Conservation (phyloP, 2,888 invertebrate genomes). For the Baccha elongata region DNA sequence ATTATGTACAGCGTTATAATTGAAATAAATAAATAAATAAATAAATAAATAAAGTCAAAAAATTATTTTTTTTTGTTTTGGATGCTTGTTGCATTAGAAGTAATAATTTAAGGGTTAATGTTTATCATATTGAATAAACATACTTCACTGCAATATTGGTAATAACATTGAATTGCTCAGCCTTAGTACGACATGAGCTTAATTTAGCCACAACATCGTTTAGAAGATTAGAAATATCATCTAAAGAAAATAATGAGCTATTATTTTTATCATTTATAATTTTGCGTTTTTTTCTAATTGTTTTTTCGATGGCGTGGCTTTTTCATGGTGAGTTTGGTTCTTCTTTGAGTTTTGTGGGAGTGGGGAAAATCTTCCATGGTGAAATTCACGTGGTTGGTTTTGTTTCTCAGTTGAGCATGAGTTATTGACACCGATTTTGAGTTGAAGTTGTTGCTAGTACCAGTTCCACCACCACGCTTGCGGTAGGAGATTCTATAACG, state of each 20-base stretch:
- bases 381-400: neutral
- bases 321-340: neutral
- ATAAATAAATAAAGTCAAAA: neutral
- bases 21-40: too few relatives aligned
- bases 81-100: slow-evolving; percentile 7
- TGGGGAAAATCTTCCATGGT: slow-evolving; percentile 1
- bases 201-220: slow-evolving; percentile 16
- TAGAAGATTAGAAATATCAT: neutral
- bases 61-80: slow-evolving; percentile 20
- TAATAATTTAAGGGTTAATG: slow-evolving; percentile 6
- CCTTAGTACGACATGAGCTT: slow-evolving; percentile 1
- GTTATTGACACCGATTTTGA: neutral
- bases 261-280: neutral
- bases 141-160: slow-evolving; percentile 13
- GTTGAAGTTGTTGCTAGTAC: neutral
- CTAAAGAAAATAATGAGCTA: neutral
- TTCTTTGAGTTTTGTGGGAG: neutral
- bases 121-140: slow-evolving; percentile 14
- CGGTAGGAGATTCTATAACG: neutral
- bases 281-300: neutral
- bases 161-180: slow-evolving; percentile 12
- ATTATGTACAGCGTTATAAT: too few relatives aligned
- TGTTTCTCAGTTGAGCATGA: neutral
- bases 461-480: too few relatives aligned
- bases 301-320: neutral